phyloP scores from a whole-genome alignment of 2,113 vertebrate genomes.

The Struthio camelus region DNA sequence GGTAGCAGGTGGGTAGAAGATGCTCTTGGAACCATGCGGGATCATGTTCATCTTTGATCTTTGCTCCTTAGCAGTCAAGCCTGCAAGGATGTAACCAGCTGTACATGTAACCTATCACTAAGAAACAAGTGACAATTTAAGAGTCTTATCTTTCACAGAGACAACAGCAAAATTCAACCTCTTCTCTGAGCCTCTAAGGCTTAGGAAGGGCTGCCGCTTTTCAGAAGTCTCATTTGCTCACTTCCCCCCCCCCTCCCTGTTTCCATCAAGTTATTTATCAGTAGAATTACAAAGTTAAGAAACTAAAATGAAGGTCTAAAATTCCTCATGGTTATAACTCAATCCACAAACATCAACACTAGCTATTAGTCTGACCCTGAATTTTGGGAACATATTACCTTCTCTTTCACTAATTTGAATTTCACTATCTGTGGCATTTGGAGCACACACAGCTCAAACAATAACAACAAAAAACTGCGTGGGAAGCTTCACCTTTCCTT shows the following conservation, averaged over 20 bases:
- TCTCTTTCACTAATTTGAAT: not conserved
- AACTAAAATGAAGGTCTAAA: not conserved
- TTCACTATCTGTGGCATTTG: not conserved
- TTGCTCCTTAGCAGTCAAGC: not conserved
- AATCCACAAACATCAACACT: not conserved
- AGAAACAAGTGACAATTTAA: not conserved
- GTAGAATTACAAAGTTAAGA: not conserved
- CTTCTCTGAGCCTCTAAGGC: not conserved
- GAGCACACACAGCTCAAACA: not conserved
- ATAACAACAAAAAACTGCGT: not conserved
- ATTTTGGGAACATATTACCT: not conserved
- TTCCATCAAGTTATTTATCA: not conserved
- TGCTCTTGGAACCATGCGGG: not conserved
- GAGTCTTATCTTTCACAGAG: not conserved
- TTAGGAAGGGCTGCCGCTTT: not conserved
- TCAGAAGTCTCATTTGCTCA: not conserved
- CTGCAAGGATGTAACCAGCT: not conserved
- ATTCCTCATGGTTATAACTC: not conserved
- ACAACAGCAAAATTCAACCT: not conserved
- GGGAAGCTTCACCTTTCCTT: not conserved
- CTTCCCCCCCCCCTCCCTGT: not conserved
- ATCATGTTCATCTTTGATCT: not conserved
- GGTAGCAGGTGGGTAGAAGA: not conserved
- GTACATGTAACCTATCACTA: not conserved
- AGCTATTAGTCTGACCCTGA: not conserved